A percentile compares a stretch with the other conserved stretches of the same genome.
These are phyloP conservation scores for Eurystomus gularis DNA, from an alignment of 2,113 vertebrate genomes.

Conservation along the genomic window DNA sequence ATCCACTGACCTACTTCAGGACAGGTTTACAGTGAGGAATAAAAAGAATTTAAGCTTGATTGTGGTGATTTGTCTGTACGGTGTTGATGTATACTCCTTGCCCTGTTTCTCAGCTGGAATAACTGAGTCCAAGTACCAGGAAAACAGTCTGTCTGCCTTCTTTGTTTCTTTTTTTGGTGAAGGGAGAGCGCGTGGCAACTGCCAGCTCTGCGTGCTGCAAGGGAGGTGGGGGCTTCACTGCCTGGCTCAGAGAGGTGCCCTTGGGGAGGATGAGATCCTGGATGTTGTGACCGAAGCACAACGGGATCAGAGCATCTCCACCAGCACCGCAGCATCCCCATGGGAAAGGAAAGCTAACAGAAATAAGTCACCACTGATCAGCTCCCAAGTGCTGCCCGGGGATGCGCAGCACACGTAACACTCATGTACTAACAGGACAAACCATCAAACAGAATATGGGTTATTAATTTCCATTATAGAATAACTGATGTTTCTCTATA, in stretches of 20 bases:
- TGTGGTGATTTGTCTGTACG: not conserved
- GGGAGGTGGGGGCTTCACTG: not conserved
- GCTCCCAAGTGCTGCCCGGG: not conserved
- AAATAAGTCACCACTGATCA: not conserved
- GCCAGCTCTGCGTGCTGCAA: rapidly evolving
- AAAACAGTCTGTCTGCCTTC: not conserved
- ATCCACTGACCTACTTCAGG: constrained; percentile 63
- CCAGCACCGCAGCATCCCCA: not conserved
- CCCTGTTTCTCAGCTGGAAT: not conserved
- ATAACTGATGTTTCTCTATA: not conserved
- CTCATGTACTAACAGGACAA: not conserved
- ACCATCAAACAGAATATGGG: not conserved
- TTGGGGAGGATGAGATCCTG: not conserved
- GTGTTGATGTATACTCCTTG: not conserved
- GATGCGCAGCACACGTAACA: rapidly evolving
- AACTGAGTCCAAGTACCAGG: not conserved
- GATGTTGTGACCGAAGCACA: not conserved
- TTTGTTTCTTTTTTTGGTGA: not conserved
- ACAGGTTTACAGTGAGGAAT: constrained; percentile 27
- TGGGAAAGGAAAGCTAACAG: not conserved
- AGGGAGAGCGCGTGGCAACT: not conserved
- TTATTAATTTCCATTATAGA: not conserved
- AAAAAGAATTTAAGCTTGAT: constrained; percentile 12
- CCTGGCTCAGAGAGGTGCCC: not conserved
- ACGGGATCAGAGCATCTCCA: not conserved